phyloP scores from a whole-genome alignment of 2,888 invertebrate genomes.

The Parapristionchus giblindavisi region DNA sequence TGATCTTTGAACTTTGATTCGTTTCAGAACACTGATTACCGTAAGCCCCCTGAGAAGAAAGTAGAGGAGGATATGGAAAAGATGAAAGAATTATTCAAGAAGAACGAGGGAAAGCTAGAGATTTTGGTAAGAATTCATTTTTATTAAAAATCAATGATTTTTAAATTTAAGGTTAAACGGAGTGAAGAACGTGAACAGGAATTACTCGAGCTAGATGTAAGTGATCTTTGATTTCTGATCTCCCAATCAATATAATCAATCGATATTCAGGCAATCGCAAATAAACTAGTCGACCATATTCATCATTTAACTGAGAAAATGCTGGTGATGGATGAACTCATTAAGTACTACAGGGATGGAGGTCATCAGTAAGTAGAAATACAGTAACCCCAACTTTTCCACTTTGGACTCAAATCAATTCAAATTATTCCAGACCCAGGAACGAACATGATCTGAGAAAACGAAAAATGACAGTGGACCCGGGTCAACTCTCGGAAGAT shows the following conservation, averaged over 20 bases:
- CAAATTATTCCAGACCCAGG: neutral
- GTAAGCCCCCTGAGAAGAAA: constrained; percentile 20
- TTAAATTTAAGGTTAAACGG: neutral
- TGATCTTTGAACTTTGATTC: neutral
- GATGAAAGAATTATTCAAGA: neutral
- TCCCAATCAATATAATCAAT: neutral
- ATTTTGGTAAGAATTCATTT: neutral
- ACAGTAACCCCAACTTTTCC: neutral
- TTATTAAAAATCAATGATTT: neutral
- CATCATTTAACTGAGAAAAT: neutral
- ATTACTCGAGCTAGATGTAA: neutral
- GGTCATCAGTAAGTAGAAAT: neutral
- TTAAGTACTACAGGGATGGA: neutral
- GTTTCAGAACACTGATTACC: constrained; percentile 15
- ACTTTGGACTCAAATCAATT: neutral
- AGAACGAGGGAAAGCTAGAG: constrained; percentile 15
- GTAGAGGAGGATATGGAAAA: neutral
- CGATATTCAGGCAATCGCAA: neutral
- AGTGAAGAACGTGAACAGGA: neutral
- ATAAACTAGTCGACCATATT: too few species aligned
- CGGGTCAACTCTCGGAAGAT: neutral
- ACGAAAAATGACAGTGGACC: neutral
- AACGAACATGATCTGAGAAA: neutral
- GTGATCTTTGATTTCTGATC: neutral
- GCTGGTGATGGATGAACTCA: neutral